Evolutionary conservation across 2,888 invertebrate species (phyloP), one percentile per base, ranked within the genome.

Genomic region (Polymixis lichenea): DNA sequence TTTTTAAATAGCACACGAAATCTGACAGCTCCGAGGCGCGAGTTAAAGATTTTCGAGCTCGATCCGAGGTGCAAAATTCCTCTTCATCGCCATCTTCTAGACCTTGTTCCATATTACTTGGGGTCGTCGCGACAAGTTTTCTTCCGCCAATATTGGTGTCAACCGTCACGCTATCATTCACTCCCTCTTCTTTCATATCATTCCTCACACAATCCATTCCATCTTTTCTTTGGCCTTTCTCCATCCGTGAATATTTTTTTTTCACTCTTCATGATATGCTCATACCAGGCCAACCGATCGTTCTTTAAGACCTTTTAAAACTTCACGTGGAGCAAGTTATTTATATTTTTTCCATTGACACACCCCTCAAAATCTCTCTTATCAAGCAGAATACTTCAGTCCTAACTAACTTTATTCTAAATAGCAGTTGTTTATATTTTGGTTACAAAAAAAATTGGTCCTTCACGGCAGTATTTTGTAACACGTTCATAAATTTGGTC

Each of bases 401-500:
- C 0, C 19, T 3, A 22, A 68, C n/a, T 28, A 46, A 66, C 11
- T 25, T 25, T 17, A 8, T 17, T 28, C 3, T 28, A 8, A 17
- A 22, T 15, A 43, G 2, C 5, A 11, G 17, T 46, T 51, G 13
- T n/a, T 51, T 15, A 19, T 17, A 25, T 25, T 38, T 43, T 13
- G 5, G 1, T 28, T 28, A 58, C 32, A 32, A 46, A 15, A 71
- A 43, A 17, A 78, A 13, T 5, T 56, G 49, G 32, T 25, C 38
- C 56, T 67, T 71, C 13, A 7, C n/a, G 32, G 19, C n/a, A 65
- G 66, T 64, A 58, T 74, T 75, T 75, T 62, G 43, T 64, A 66
- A 51, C 51, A 25, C 61, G 56, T 51, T 22, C 22, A 62, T 78
- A 82, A 73, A 75, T 78, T 73, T 71, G 60, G 68, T 53, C 60